These are phyloP conservation scores for Leptatherina wallacei DNA, from an alignment of 2,797 vertebrate genomes.

Conservation along the genomic window DNA sequence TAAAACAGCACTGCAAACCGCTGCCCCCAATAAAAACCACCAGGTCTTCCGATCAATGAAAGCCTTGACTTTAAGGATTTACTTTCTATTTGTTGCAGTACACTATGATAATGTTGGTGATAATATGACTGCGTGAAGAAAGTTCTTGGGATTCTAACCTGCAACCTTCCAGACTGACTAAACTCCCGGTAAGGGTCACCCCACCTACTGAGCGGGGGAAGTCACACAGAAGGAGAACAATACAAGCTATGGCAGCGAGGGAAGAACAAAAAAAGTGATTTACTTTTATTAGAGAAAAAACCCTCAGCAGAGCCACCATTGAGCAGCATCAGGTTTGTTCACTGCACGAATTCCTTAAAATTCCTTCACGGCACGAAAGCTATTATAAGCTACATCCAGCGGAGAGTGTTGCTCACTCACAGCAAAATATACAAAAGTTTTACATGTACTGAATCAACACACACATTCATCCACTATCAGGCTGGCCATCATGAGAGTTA, in stretches of 20 bases:
- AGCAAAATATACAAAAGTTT: slow-evolving; percentile 42
- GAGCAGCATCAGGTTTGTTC: neutral
- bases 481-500: slow-evolving; percentile 81
- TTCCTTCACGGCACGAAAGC: slow-evolving; percentile 34
- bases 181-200: slow-evolving; percentile 38
- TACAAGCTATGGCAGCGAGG: slow-evolving; percentile 76
- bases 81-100: neutral
- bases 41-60: neutral
- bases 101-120: neutral
- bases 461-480: slow-evolving; percentile 71
- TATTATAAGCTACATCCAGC: slow-evolving; percentile 27
- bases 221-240: slow-evolving; percentile 65
- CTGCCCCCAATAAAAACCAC: neutral
- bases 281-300: slow-evolving; percentile 30
- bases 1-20: neutral
- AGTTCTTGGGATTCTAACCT: slow-evolving; percentile 24
- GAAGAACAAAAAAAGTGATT: slow-evolving; percentile 26
- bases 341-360: slow-evolving; percentile 9
- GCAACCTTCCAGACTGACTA: slow-evolving; percentile 41
- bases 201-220: slow-evolving; percentile 70
- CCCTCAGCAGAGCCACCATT: neutral
- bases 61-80: neutral
- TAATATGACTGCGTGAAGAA: neutral
- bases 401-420: neutral
- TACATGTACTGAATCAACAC: slow-evolving; percentile 20